These are phyloP conservation scores for Ceratosolen fusciceps DNA, from an alignment of 1,140 invertebrate genomes.

Conservation along the genomic window DNA sequence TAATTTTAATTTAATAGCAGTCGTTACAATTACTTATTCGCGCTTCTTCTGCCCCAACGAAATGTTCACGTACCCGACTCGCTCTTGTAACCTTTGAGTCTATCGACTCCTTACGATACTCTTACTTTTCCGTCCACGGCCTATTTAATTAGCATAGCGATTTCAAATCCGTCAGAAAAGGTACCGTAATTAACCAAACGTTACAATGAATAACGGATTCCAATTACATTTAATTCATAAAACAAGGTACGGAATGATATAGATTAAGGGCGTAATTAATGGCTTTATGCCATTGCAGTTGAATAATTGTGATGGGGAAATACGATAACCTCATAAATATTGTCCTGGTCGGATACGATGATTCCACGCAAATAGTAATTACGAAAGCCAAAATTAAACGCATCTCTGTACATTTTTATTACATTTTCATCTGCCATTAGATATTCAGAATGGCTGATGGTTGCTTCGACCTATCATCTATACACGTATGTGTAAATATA, in stretches of 20 bases:
- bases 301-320: not conserved
- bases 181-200: not conserved
- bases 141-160: too few relatives aligned
- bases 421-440: too few relatives aligned
- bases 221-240: not conserved
- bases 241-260: too few relatives aligned
- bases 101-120: too few relatives aligned
- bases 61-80: too few relatives aligned
- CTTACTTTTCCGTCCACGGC: not conserved
- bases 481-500: not conserved
- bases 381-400: not conserved
- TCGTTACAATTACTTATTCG: too few relatives aligned
- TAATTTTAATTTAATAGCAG: too few relatives aligned
- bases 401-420: not conserved
- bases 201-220: not conserved
- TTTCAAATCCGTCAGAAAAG: not conserved
- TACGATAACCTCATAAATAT: not conserved
- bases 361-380: not conserved
- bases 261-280: not conserved
- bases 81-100: too few relatives aligned
- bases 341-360: not conserved
- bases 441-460: too few relatives aligned
- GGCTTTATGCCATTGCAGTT: not conserved
- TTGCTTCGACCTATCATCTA: too few relatives aligned
- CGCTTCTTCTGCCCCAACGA: too few relatives aligned